A percentile compares a stretch with the other conserved stretches of the same genome.
These are phyloP conservation scores for Spea multiplicata DNA, from an alignment of 2,113 vertebrate species.

Conservation along the genomic window DNA sequence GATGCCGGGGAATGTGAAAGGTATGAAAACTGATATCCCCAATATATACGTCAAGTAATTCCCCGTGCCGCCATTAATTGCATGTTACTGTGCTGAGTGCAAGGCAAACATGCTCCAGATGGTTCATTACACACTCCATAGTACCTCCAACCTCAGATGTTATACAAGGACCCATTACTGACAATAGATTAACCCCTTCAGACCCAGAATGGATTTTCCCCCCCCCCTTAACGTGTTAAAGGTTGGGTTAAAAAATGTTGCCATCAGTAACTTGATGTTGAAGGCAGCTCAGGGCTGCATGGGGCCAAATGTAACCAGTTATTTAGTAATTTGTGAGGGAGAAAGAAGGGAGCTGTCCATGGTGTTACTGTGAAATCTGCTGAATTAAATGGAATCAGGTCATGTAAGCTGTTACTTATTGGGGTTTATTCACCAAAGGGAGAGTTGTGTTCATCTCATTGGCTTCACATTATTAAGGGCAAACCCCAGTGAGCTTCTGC, in stretches of 20 bases:
- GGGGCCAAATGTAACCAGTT: not conserved
- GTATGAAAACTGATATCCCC: conserved; percentile 34
- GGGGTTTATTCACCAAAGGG: too few relatives aligned
- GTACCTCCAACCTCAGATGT: not conserved
- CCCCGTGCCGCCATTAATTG: conserved; percentile 25
- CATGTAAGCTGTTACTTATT: too few relatives aligned
- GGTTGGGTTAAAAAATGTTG: too few relatives aligned
- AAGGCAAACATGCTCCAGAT: conserved; percentile 29
- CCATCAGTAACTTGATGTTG: too few relatives aligned
- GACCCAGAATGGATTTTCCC: not conserved
- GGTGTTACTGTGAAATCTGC: not conserved
- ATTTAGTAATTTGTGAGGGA: not conserved
- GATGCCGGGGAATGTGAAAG: conserved; percentile 37
- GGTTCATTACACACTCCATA: not conserved
- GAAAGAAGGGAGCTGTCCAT: conserved; percentile 11
- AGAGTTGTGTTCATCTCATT: too few relatives aligned
- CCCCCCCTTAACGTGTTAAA: too few relatives aligned
- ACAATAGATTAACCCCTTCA: not conserved
- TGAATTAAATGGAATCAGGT: too few relatives aligned
- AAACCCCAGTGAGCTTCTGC: too few relatives aligned
- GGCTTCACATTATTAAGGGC: too few relatives aligned
- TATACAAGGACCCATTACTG: not conserved
- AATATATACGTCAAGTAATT: conserved; percentile 24
- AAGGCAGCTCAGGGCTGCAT: too few relatives aligned
- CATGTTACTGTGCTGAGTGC: conserved; percentile 25